Base-by-base conservation (phyloP, 2,113 vertebrate species). In the Bucco capensis region DNA sequence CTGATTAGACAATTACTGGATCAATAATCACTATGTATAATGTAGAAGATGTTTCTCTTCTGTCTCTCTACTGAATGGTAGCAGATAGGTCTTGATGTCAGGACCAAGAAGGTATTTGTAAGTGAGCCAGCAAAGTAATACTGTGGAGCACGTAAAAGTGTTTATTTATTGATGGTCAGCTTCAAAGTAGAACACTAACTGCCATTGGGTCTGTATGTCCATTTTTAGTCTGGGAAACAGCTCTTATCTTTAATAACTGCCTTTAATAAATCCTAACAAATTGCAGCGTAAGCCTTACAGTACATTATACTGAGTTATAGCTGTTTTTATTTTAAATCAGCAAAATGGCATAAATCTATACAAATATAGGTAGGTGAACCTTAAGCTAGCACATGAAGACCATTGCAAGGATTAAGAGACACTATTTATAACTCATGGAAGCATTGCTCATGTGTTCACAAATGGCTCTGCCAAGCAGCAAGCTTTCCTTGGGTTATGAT, bases 351-450 rank as follows among this genome's bases (percentile, higher is more conserved):
- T 53, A 53, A 89, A 90, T 92, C 16, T 74, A 40, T 87, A 83
- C 75, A 86, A 91, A 92, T 56, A 89, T 35, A 94, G 64, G 64
- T 85, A 86, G 51, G 60, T 88, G 92, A 95, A 94, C 83, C 89
- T 91, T 91, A 86, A 89, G 85, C 54, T 83, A 92, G 85, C 62
- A 80, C 92, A 51, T 13, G 83, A 91, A 95, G 94, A 92, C 80
- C 89, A 92, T 95, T 96, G 90, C 88, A 80, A 91, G 95, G 93
- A 94, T 95, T 95, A 95, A 83, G 90, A 76, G 72, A 28, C 3
- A 3, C 91, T 96, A 95, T 95, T 96, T 95, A 83, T 95, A 95
- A 75, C 79, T 86, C 33, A 33, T 94, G 89, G 89, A 91, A 92
- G 91, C 87, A 87, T 49, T 93, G 89, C 93, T 92, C 91, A 90